Evolutionary conservation across 2,113 vertebrate species (phyloP).

Genomic region (Piprites chloris): DNA sequence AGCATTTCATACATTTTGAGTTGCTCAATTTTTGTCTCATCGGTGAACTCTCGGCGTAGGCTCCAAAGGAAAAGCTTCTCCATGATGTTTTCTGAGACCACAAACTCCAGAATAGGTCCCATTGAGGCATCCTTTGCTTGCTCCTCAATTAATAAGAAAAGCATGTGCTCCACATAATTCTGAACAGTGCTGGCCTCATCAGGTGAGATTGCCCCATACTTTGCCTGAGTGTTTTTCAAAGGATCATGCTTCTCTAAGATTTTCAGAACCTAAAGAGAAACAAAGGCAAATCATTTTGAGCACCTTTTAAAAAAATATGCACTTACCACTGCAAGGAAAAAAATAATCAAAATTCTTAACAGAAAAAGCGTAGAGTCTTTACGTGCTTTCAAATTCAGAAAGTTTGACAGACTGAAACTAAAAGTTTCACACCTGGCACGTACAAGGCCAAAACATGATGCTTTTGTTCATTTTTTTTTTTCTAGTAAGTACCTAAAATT

Average conservation of each 20-base stretch:
- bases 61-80: slow-evolving; percentile 98
- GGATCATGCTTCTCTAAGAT: slow-evolving; percentile 96
- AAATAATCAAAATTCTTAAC: neutral
- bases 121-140: slow-evolving; percentile 86
- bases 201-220: slow-evolving; percentile 80
- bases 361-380: neutral
- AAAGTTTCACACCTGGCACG: neutral
- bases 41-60: slow-evolving; percentile 89
- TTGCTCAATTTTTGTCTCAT: slow-evolving; percentile 95
- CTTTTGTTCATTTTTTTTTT: neutral
- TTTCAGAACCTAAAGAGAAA: slow-evolving; percentile 87
- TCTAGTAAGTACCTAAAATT: neutral
- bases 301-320: neutral
- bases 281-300: neutral
- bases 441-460: accelerated
- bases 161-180: slow-evolving; percentile 98
- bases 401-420: neutral
- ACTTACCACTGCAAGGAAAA: neutral
- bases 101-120: slow-evolving; percentile 98
- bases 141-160: slow-evolving; percentile 93
- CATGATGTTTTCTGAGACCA: slow-evolving; percentile 97
- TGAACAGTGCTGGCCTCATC: slow-evolving; percentile 95
- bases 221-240: slow-evolving; percentile 80
- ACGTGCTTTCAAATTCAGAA: neutral
- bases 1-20: slow-evolving; percentile 97